These are phyloP conservation scores for Apotomis turbidana DNA, from an alignment of 2,888 invertebrate species.

Conservation along the genomic window DNA sequence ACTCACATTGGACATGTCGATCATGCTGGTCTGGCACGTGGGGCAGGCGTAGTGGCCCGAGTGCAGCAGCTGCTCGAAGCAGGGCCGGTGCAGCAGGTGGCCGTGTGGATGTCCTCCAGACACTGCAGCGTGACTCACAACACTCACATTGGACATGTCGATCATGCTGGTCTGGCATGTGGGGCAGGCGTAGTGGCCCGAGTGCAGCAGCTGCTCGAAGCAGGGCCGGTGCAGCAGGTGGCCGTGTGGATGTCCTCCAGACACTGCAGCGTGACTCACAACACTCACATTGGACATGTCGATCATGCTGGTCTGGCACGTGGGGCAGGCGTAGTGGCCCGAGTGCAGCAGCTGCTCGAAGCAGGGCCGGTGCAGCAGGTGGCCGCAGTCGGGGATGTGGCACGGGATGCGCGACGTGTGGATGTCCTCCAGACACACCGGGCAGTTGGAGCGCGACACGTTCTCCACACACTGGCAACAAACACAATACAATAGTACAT, in stretches of 20 bases:
- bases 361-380: constrained; percentile 93
- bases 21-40: constrained; percentile 93
- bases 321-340: constrained; percentile 94
- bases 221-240: constrained; percentile 94
- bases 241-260: constrained; percentile 91
- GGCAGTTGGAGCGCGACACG: constrained; percentile 93
- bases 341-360: constrained; percentile 90
- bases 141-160: constrained; percentile 89
- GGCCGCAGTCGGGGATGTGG: constrained; percentile 95
- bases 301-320: constrained; percentile 93
- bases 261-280: too few species aligned
- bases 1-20: constrained; percentile 89
- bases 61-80: constrained; percentile 90
- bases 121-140: too few species aligned
- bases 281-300: constrained; percentile 88
- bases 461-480: constrained; percentile 92
- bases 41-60: constrained; percentile 95
- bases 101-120: constrained; percentile 91
- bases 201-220: constrained; percentile 89
- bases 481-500: background rate
- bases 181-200: constrained; percentile 95
- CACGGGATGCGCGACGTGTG: constrained; percentile 95
- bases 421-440: constrained; percentile 95
- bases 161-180: constrained; percentile 94
- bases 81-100: constrained; percentile 93